These are phyloP conservation scores for Circaetus cinerascens DNA, from an alignment of 2,113 vertebrate species.

Conservation along the genomic window DNA sequence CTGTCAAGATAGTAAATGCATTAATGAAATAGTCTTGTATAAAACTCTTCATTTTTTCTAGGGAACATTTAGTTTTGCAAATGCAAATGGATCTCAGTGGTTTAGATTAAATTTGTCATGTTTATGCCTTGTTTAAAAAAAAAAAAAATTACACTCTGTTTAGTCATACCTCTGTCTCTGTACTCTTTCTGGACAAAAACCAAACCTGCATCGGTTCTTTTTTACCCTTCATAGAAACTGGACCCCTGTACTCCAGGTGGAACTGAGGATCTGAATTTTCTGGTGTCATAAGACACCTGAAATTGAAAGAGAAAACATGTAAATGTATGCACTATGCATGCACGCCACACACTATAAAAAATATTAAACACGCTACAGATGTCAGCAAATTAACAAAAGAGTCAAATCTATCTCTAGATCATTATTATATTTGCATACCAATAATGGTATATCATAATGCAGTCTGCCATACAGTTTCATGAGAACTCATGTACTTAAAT, in stretches of 20 bases:
- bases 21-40: background rate
- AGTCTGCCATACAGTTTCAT: background rate
- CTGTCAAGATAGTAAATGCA: background rate
- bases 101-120: constrained; percentile 32
- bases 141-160: background rate
- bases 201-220: constrained; percentile 99
- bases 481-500: background rate
- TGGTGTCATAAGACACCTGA: constrained; percentile 91
- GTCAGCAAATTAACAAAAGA: background rate
- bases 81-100: background rate
- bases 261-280: constrained; percentile 97
- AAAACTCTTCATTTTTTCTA: constrained; percentile 6
- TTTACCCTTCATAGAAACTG: constrained; percentile 97
- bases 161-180: constrained; percentile 75
- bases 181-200: constrained; percentile 91
- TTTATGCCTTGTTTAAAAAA: background rate
- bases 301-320: background rate
- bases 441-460: background rate
- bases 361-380: background rate
- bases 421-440: background rate
- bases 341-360: background rate
- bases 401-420: background rate
- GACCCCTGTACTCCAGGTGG: constrained; percentile 89
- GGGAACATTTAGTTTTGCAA: constrained; percentile 42
- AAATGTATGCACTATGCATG: background rate